phyloP scores from a whole-genome alignment of 2,113 vertebrate species.

The Toxotes jaculatrix region DNA sequence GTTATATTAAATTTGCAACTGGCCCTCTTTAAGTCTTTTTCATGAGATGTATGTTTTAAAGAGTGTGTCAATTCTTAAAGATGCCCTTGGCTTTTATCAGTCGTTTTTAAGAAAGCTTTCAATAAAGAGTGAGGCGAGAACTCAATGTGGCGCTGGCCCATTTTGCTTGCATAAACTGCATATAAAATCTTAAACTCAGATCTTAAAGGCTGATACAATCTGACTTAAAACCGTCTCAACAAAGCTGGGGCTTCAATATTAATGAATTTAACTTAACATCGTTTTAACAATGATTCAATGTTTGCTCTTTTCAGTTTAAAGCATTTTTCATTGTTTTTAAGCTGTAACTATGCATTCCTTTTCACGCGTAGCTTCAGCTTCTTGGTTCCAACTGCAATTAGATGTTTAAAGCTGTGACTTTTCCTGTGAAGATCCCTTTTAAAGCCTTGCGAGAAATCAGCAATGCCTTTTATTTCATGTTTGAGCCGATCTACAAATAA shows the following conservation, averaged over 20 bases:
- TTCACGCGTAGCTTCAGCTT: conserved; percentile 37
- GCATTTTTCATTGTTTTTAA: conserved; percentile 59
- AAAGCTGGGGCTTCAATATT: conserved; percentile 78
- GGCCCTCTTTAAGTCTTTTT: conserved; percentile 83
- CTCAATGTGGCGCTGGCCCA: conserved; percentile 71
- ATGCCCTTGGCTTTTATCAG: conserved; percentile 81
- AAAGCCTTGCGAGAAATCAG: conserved; percentile 31
- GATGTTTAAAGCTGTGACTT: conserved; percentile 39
- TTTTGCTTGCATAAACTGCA: conserved; percentile 84
- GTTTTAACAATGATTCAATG: conserved; percentile 78
- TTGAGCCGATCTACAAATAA: conserved; percentile 44
- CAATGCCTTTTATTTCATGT: conserved; percentile 33
- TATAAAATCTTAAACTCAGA: conserved; percentile 80
- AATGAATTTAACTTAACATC: conserved; percentile 76
- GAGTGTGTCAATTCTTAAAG: conserved; percentile 83
- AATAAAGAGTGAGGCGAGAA: conserved; percentile 71
- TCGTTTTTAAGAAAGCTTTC: conserved; percentile 75
- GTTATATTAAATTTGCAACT: conserved; percentile 85
- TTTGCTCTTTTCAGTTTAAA: conserved; percentile 75
- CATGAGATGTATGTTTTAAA: conserved; percentile 84
- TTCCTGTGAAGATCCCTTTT: conserved; percentile 17
- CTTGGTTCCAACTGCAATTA: conserved; percentile 41
- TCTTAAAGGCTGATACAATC: conserved; percentile 74
- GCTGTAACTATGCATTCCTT: conserved; percentile 52
- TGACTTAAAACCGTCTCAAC: conserved; percentile 75